Evolutionary conservation across 2,888 invertebrate genomes (phyloP).

Genomic region (Odontocerum albicorne): DNA sequence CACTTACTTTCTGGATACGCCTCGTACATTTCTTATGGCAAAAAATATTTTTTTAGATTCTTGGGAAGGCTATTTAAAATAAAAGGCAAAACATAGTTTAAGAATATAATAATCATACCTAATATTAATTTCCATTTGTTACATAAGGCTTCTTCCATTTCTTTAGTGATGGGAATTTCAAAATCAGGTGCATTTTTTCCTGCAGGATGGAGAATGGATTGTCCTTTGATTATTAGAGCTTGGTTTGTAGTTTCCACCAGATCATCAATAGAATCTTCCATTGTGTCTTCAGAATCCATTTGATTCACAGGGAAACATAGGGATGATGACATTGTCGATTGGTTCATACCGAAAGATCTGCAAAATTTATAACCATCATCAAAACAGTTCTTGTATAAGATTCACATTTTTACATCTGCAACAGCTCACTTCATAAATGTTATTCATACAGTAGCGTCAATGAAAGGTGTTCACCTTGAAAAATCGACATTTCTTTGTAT

Average conservation of each 20-base stretch:
- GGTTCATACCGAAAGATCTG: slow-evolving; percentile 34
- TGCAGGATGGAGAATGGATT: slow-evolving; percentile 39
- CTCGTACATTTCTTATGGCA: too few species aligned
- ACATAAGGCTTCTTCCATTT: slow-evolving; percentile 77
- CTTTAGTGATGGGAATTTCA: slow-evolving; percentile 64
- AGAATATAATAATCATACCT: slow-evolving; percentile 52
- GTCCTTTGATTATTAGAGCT: slow-evolving; percentile 41
- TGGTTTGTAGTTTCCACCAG: slow-evolving; percentile 35
- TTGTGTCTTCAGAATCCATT: slow-evolving; percentile 25
- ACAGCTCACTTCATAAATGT: too few species aligned
- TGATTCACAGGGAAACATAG: slow-evolving; percentile 31
- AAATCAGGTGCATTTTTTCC: slow-evolving; percentile 41
- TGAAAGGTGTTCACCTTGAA: too few species aligned
- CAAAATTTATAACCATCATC: too few species aligned
- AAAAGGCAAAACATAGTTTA: too few species aligned
- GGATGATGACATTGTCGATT: slow-evolving; percentile 28
- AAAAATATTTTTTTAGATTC: too few species aligned
- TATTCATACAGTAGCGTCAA: too few species aligned
- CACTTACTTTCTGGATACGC: too few species aligned
- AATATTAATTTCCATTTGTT: slow-evolving; percentile 84
- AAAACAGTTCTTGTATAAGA: too few species aligned
- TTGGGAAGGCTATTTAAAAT: too few species aligned
- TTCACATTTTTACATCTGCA: too few species aligned
- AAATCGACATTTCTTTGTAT: too few species aligned
- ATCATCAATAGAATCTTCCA: slow-evolving; percentile 29